phyloP scores from a whole-genome alignment of 2,797 vertebrate genomes.

The Gallinago stenura region DNA sequence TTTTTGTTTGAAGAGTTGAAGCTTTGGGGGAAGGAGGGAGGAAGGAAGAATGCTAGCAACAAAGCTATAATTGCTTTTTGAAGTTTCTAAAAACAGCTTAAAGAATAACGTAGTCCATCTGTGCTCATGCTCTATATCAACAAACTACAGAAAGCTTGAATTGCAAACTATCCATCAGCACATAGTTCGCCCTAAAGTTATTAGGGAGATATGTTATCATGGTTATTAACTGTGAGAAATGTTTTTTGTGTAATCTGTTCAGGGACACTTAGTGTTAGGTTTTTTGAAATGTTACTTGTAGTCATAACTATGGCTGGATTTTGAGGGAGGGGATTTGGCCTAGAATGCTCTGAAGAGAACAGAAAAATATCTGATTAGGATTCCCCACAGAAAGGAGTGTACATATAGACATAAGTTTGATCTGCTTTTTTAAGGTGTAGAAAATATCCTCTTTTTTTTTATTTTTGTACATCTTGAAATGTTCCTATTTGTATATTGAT shows the following conservation, averaged over 20 bases:
- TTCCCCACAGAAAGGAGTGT: background rate
- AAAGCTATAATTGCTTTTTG: background rate
- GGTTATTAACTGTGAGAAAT: background rate
- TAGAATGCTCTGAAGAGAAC: background rate
- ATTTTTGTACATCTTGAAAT: constrained; percentile 54
- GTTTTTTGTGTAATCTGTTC: background rate
- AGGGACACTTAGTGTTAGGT: background rate
- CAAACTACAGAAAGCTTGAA: background rate
- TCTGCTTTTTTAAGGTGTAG: constrained; percentile 15
- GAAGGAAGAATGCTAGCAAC: background rate
- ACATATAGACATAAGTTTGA: background rate
- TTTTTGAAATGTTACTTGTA: background rate
- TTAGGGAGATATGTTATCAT: background rate
- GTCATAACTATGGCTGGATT: background rate
- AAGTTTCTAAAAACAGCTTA: background rate
- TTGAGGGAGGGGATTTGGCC: background rate
- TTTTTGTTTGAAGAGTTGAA: background rate
- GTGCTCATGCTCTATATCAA: background rate
- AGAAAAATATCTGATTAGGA: background rate
- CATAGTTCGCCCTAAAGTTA: background rate
- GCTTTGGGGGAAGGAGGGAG: background rate
- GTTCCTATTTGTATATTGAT: constrained; percentile 17
- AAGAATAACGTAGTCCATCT: background rate
- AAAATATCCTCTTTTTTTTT: background rate
- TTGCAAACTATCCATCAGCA: background rate